Percentiles rank a stretch among this genome's conserved stretches.
phyloP scores from a whole-genome alignment of 2,888 invertebrate genomes.

The Neria commutata region DNA sequence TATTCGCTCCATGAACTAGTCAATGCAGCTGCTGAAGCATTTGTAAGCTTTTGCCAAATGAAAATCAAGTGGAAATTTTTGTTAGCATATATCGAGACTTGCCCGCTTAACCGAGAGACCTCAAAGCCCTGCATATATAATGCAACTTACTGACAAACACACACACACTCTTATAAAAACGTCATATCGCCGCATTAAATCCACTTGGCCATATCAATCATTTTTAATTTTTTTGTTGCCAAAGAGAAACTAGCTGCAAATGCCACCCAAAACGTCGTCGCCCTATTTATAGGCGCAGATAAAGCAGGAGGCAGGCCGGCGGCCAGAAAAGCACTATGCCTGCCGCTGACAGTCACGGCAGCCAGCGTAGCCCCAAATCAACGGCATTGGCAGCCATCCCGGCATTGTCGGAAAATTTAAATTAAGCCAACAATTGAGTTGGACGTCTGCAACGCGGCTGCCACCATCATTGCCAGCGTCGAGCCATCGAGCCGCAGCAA shows the following conservation, averaged over 20 bases:
- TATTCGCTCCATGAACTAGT: no score
- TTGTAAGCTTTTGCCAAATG: no score
- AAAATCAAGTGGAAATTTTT: no score
- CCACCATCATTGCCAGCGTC: background rate
- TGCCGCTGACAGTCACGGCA: no score
- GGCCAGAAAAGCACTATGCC: no score
- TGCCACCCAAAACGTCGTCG: conserved; percentile 3
- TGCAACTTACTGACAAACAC: background rate
- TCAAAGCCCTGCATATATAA: background rate
- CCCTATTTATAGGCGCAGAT: no score
- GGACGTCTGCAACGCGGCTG: background rate
- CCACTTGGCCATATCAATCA: conserved; percentile 3
- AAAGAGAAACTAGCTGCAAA: background rate
- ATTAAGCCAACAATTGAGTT: background rate
- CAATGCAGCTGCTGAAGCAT: no score
- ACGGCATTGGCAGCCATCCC: background rate
- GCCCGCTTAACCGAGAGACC: conserved; percentile 1
- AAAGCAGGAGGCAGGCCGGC: no score
- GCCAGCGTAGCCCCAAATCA: no score
- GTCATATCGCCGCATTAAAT: background rate
- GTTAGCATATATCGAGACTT: no score
- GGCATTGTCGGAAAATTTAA: background rate
- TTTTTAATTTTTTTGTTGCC: background rate
- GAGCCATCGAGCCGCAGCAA: background rate
- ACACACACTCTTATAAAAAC: background rate